Evolutionary conservation across 1,140 invertebrate species (phyloP).

Genomic region (Akabosia matsudoensis): DNA sequence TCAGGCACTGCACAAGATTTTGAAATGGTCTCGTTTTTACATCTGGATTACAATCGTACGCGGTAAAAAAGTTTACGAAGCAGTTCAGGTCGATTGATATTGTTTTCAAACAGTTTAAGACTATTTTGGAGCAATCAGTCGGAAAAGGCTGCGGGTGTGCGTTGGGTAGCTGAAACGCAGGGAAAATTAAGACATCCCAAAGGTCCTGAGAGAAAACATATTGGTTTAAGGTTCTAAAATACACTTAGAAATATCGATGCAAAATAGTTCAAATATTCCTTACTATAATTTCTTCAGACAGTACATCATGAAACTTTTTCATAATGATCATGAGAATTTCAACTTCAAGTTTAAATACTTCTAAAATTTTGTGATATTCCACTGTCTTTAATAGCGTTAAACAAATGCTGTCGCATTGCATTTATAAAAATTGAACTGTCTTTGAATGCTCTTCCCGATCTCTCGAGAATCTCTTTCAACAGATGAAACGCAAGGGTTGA

Average conservation of each 20-base stretch:
- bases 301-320: not conserved
- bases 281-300: constrained; percentile 9
- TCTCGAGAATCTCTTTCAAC: not conserved
- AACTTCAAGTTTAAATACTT: constrained; percentile 11
- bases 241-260: too few species aligned
- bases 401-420: constrained; percentile 17
- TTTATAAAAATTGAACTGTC: constrained; percentile 2
- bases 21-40: not conserved
- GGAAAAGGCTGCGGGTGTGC: not conserved
- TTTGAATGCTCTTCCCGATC: constrained; percentile 9
- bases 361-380: constrained; percentile 9
- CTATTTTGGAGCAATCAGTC: not conserved
- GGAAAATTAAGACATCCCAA: not conserved
- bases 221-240: too few species aligned
- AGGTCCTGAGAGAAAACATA: not conserved
- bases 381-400: not conserved
- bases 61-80: not conserved
- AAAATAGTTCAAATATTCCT: not conserved
- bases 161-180: not conserved
- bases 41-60: not conserved
- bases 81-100: not conserved
- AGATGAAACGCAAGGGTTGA: constrained; percentile 5
- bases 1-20: not conserved
- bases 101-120: not conserved
- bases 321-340: constrained; percentile 6